phyloP scores from a whole-genome alignment of 2,888 invertebrate genomes.

The Ryuthela nishihirai region DNA sequence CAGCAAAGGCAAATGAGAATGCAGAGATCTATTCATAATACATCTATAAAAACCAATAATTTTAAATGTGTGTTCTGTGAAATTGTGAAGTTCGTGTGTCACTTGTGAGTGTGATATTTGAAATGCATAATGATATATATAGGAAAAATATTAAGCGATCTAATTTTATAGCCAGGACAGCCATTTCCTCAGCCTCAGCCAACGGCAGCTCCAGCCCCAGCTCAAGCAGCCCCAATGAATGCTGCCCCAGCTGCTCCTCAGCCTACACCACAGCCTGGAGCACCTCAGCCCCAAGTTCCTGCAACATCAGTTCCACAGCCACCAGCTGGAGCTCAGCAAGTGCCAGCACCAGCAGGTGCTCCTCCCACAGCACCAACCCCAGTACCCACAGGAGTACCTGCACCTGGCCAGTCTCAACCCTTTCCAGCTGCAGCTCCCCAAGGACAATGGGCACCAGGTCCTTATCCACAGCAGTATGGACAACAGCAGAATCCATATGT shows the following conservation, averaged over 20 bases:
- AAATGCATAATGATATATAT: too few relatives aligned
- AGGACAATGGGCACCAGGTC: constrained; percentile 23
- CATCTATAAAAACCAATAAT: too few relatives aligned
- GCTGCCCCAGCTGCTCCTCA: constrained; percentile 20
- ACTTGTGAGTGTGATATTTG: too few relatives aligned
- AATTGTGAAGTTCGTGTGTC: too few relatives aligned
- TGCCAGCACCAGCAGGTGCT: constrained; percentile 14
- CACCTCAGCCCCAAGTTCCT: constrained; percentile 24
- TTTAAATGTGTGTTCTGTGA: too few relatives aligned
- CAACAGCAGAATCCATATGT: constrained; percentile 34
- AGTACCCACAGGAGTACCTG: constrained; percentile 28
- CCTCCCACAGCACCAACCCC: constrained; percentile 7
- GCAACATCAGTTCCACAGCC: constrained; percentile 25
- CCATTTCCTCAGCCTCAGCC: constrained; percentile 22
- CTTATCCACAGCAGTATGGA: constrained; percentile 15
- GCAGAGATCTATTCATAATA: too few relatives aligned
- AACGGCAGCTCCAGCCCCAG: constrained; percentile 12
- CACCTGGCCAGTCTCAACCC: constrained; percentile 21
- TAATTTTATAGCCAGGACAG: constrained; percentile 21
- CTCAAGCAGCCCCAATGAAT: constrained; percentile 3
- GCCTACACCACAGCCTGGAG: constrained; percentile 14
- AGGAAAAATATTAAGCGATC: too few relatives aligned
- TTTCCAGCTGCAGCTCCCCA: constrained; percentile 23
- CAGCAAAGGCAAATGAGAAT: too few relatives aligned
- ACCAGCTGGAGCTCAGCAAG: constrained; percentile 19